Evolutionary conservation across 2,797 vertebrate genomes (phyloP), one percentile per base, ranked within the genome.

Genomic region (Melanotaenia pygmaea): DNA sequence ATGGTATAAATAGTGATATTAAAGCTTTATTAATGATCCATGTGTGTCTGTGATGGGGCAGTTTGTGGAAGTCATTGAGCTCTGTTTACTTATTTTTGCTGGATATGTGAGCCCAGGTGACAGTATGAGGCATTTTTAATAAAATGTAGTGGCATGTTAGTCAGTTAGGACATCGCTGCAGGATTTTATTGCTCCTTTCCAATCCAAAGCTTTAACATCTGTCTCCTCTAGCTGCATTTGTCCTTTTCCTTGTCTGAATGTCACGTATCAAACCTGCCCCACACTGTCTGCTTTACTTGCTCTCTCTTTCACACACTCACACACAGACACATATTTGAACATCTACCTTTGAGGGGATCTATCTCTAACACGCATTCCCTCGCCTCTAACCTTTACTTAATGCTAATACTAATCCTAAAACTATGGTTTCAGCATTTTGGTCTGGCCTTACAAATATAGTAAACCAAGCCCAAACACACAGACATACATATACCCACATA

Each of bases 101-200:
- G 69, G 72, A 67, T 69, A 71, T 78, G 47, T 59, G 73, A 74
- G 71, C 11, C 20, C 20, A 45, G 70, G 72, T 53, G 50, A 71
- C 35, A 73, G 57, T 34, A 61, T 65, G 82, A 86, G 65, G 76
- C 73, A 30, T 82, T 80, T 73, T 76, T 58, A 69, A 77, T 68
- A 76, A 53, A 64, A 72, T 69, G 56, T 50, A 32, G 47, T 71
- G 57, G 35, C 54, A 72, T 72, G 69, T 68, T 59, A 32, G 62
- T 76, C 53, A 64, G 61, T 53, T 26, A 61, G 80, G 69, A 70
- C 66, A 59, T 76, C 54, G n/a, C 63, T 60, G 65, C 61, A 20
- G 70, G 76, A 67, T 68, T 76, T 88, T 90, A 91, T 91, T 91
- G 90, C 87, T 89, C 81, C 81, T 83, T 81, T 79, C 74, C 83